These are phyloP conservation scores for Tauraco erythrolophus DNA, from an alignment of 2,113 vertebrate genomes.

Conservation along the genomic window DNA sequence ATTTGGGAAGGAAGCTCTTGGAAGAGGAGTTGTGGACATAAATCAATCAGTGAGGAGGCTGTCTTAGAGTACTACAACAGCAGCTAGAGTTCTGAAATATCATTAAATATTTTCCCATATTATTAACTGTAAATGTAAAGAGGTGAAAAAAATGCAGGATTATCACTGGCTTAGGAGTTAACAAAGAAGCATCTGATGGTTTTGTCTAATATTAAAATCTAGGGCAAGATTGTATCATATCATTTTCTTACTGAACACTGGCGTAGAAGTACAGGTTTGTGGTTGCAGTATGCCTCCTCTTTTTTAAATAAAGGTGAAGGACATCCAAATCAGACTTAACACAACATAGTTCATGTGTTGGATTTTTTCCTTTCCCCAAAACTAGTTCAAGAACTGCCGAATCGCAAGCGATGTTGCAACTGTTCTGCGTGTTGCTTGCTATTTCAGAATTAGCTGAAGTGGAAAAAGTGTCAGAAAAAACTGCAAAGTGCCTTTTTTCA, in stretches of 20 bases:
- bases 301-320: neutral
- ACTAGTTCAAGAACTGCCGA: neutral
- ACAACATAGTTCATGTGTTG: neutral
- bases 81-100: neutral
- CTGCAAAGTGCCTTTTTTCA: neutral
- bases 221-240: neutral
- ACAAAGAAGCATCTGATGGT: neutral
- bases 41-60: conserved; percentile 33
- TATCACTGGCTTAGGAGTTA: neutral
- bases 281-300: neutral
- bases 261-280: neutral
- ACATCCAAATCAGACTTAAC: neutral
- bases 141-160: neutral
- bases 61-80: neutral
- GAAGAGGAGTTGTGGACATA: conserved; percentile 33
- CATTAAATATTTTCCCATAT: neutral
- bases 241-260: neutral
- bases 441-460: neutral
- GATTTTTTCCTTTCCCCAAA: neutral
- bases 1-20: conserved; percentile 40
- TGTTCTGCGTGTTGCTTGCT: neutral
- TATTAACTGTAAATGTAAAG: neutral
- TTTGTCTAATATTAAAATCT: conserved; percentile 3
- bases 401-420: accelerated
- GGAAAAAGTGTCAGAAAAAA: neutral